phyloP scores from a whole-genome alignment of 2,113 vertebrate species.

The Meriones unguiculatus region DNA sequence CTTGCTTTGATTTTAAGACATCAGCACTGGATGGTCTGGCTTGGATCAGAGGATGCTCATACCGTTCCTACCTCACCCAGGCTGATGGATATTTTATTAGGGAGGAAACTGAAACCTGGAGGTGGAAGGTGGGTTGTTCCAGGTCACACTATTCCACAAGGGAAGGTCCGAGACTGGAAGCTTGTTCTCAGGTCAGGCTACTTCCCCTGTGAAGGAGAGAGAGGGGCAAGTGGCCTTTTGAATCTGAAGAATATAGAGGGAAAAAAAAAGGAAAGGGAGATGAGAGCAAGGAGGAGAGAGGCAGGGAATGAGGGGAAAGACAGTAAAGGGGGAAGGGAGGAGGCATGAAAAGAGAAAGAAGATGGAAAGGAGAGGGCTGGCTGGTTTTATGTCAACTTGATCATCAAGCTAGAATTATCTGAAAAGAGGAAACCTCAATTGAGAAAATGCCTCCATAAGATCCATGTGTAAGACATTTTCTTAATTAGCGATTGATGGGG shows the following conservation, averaged over 20 bases:
- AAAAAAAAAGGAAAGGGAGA: neutral
- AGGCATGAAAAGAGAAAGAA: neutral
- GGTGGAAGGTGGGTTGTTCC: neutral
- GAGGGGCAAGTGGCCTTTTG: neutral
- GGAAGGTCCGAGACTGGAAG: neutral
- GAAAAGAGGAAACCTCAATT: neutral
- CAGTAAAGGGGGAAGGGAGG: neutral
- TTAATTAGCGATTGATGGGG: neutral
- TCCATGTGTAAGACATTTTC: neutral
- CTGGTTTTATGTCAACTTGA: neutral
- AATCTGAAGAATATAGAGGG: neutral
- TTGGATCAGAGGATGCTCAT: neutral
- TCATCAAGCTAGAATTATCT: neutral
- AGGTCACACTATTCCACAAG: neutral
- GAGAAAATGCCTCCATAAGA: neutral
- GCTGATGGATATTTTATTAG: neutral
- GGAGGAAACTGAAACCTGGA: neutral
- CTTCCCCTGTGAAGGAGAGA: neutral
- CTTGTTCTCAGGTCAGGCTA: neutral
- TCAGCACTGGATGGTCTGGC: neutral
- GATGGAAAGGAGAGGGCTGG: neutral
- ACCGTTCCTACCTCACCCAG: accelerated
- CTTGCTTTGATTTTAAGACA: neutral
- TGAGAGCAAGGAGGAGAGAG: neutral
- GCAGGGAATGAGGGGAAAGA: neutral